phyloP scores from a whole-genome alignment of 2,888 invertebrate genomes.

The Cyaniris semiargus region DNA sequence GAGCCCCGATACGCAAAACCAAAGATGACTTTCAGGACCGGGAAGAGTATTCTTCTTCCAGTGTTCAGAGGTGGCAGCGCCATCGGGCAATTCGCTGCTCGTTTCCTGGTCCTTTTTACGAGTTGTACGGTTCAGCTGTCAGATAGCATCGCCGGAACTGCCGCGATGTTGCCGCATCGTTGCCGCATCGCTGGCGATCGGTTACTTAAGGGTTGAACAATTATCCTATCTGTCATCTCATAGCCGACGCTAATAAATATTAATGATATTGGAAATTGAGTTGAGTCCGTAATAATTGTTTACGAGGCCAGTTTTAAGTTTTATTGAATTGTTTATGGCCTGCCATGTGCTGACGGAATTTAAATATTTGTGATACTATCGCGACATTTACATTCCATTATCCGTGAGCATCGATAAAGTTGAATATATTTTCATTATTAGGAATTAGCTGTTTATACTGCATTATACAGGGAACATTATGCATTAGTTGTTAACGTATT shows the following conservation, averaged over 20 bases:
- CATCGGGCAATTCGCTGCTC: neutral
- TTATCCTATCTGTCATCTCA: constrained; percentile 35
- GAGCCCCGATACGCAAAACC: neutral
- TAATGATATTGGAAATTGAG: constrained; percentile 14
- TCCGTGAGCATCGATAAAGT: constrained; percentile 1
- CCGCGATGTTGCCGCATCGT: constrained; percentile 51
- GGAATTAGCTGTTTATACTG: constrained; percentile 2
- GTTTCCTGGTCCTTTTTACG: neutral
- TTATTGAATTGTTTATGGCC: constrained; percentile 8
- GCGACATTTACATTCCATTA: constrained; percentile 2
- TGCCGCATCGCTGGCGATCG: constrained; percentile 48
- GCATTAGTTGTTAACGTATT: neutral
- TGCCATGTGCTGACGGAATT: constrained; percentile 6
- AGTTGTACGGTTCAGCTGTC: constrained; percentile 67
- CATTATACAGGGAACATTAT: neutral
- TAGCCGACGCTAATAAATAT: constrained; percentile 26
- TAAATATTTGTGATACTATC: constrained; percentile 12
- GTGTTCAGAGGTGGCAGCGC: neutral
- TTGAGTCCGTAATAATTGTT: neutral
- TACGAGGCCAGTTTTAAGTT: neutral
- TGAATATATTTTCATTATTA: neutral
- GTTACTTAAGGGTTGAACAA: constrained; percentile 41
- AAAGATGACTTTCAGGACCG: neutral
- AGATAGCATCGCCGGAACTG: constrained; percentile 52
- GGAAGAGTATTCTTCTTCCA: neutral